Evolutionary conservation across 2,797 vertebrate genomes (phyloP).

Genomic region (Acipenser oxyrinchus): DNA sequence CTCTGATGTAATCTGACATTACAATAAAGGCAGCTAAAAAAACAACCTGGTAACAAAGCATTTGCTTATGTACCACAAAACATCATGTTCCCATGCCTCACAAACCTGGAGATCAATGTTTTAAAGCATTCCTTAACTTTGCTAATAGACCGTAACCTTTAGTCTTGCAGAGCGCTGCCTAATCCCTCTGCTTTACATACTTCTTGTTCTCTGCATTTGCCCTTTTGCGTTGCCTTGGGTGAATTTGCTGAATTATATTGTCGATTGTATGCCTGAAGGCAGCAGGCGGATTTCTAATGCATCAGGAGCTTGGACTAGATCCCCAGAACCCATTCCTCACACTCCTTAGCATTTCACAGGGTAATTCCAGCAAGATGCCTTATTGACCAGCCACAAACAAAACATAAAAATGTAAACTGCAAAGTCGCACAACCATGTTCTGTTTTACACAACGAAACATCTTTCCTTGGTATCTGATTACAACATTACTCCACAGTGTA

Average conservation of each 20-base stretch:
- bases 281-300: slow-evolving; percentile 4
- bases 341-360: too few relatives aligned
- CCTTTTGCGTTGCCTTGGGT: too few relatives aligned
- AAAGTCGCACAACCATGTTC: too few relatives aligned
- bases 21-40: slow-evolving; percentile 32
- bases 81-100: not conserved
- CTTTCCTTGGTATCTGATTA: too few relatives aligned
- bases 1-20: slow-evolving; percentile 49
- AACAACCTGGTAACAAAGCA: not conserved
- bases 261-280: slow-evolving; percentile 42
- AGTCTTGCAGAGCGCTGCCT: slow-evolving; percentile 42
- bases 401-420: too few relatives aligned
- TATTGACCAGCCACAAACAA: too few relatives aligned
- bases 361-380: too few relatives aligned
- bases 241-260: slow-evolving; percentile 32
- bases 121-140: not conserved
- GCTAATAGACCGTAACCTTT: slow-evolving; percentile 73
- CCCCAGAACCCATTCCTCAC: too few relatives aligned
- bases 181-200: slow-evolving; percentile 66
- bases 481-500: too few relatives aligned
- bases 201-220: slow-evolving; percentile 65
- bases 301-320: too few relatives aligned
- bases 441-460: too few relatives aligned
- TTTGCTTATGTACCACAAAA: not conserved
- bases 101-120: too few relatives aligned